Evolutionary conservation across 2,888 invertebrate genomes (phyloP), one percentile per base, ranked within the genome.

Genomic region (Oegoconia quadripuncta): DNA sequence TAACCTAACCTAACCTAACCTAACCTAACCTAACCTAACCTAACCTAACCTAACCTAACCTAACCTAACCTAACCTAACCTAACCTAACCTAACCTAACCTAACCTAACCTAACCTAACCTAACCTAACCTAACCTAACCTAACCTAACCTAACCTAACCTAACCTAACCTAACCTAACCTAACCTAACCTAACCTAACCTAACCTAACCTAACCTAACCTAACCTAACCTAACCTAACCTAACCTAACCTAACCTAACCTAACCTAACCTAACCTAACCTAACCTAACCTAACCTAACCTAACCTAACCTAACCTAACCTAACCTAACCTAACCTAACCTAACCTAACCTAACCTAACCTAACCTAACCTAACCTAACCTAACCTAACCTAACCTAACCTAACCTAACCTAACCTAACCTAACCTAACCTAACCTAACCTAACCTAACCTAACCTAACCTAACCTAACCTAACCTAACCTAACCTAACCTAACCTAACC

Each of bases 371-470:
- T 39, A 40, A 40, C 40, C 40, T 40, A 40, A 40, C 40, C 40
- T 40, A 40, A 35, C 40, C 40, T 40, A 35, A 35, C 40, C 40
- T 40, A 35, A 35, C 36, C 44, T 42, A 46, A 46, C 47, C 39
- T 39, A 39, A 42, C 42, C 42, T 39, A 39, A 39, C 42, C 39
- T 39, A 42, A 42, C 42, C 42, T 42, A 42, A 42, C 42, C 42
- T 39, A 42, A 42, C 42, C 42, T 39, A 42, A 42, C 42, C 42
- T 42, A 42, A 42, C 40, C 42, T 39, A 42, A 42, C 42, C 42
- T 42, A 42, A 42, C 41, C 41, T 42, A 42, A 37, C 37, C 41
- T 41, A 41, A 41, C 41, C 41, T 41, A 41, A 41, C 41, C 41
- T 41, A 41, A 41, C 41, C 41, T 41, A 41, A 41, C 41, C 41